Evolutionary conservation across 2,797 vertebrate species (phyloP).

Genomic region (Crocidura indochinensis): DNA sequence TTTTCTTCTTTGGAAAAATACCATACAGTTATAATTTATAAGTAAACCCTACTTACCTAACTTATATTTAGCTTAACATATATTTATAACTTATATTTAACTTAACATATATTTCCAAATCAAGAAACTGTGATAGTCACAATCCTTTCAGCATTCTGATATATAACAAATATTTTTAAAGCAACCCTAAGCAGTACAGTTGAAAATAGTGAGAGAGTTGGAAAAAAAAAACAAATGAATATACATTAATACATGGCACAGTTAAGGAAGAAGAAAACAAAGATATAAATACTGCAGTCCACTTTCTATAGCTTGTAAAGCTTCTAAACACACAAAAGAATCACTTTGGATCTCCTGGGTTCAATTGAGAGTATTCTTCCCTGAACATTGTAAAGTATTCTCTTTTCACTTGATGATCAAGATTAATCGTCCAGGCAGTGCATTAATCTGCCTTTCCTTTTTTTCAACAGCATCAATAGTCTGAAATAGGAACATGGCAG

Average conservation of each 20-base stretch:
- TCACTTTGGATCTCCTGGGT: neutral
- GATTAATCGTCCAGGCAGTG: neutral
- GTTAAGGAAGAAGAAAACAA: neutral
- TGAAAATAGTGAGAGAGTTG: neutral
- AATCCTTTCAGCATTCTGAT: neutral
- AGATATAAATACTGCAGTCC: neutral
- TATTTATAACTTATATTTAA: too few relatives aligned
- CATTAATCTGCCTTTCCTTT: neutral
- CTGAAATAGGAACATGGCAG: neutral
- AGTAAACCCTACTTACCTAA: neutral
- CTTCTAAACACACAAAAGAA: neutral
- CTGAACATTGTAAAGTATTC: slow-evolving; percentile 17
- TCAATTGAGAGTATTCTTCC: neutral
- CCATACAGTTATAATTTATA: neutral
- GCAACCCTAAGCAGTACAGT: neutral
- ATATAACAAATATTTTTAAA: neutral
- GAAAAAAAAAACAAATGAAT: neutral
- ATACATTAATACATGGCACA: neutral
- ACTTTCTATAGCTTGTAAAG: slow-evolving; percentile 42
- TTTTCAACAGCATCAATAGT: neutral
- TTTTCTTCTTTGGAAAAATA: neutral
- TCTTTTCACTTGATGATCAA: slow-evolving; percentile 1
- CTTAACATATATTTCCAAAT: neutral
- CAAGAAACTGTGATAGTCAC: neutral
- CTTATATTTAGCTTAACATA: too few relatives aligned